Percentiles rank a stretch among this genome's conserved stretches.
Evolutionary conservation across 2,113 vertebrate species (phyloP).

Genomic region (Syngnathus scovelli): DNA sequence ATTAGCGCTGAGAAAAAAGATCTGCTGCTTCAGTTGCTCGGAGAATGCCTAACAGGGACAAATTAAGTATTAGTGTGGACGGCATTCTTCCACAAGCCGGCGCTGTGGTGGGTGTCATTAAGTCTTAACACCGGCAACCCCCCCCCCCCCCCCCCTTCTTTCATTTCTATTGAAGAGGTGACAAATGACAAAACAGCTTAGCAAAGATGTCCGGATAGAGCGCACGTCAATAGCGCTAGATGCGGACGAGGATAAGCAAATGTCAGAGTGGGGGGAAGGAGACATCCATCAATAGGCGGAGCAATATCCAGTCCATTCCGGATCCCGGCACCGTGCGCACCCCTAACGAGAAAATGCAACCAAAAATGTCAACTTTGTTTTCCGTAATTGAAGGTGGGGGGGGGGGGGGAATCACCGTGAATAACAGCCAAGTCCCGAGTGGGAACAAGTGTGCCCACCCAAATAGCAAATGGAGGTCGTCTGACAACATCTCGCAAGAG

Average conservation of each 20-base stretch:
- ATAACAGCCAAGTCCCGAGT: slow-evolving; percentile 32
- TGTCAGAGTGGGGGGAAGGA: slow-evolving; percentile 64
- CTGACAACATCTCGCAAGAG: slow-evolving; percentile 25
- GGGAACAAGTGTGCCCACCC: slow-evolving; percentile 9
- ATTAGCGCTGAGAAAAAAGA: slow-evolving; percentile 35
- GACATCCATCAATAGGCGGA: slow-evolving; percentile 61
- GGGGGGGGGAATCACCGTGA: slow-evolving; percentile 4
- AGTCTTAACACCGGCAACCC: slow-evolving; percentile 50
- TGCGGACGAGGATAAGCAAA: slow-evolving; percentile 64
- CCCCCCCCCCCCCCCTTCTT: slow-evolving; percentile 9
- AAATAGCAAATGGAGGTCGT: slow-evolving; percentile 27
- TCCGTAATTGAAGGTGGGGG: slow-evolving; percentile 10
- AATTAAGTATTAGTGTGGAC: slow-evolving; percentile 14
- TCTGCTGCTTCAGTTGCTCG: slow-evolving; percentile 30
- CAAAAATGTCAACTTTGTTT: slow-evolving; percentile 20
- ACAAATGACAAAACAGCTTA: slow-evolving; percentile 71
- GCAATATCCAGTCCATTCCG: slow-evolving; percentile 58
- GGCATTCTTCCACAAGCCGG: slow-evolving; percentile 8
- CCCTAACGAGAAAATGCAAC: slow-evolving; percentile 9
- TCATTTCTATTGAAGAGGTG: slow-evolving; percentile 63
- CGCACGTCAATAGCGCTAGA: slow-evolving; percentile 60
- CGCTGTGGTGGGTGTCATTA: slow-evolving; percentile 44
- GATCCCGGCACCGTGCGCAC: slow-evolving; percentile 32
- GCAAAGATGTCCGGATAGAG: slow-evolving; percentile 66
- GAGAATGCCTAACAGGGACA: slow-evolving; percentile 32